phyloP scores from a whole-genome alignment of 2,113 vertebrate species.

The Andinoacara biseriatus region DNA sequence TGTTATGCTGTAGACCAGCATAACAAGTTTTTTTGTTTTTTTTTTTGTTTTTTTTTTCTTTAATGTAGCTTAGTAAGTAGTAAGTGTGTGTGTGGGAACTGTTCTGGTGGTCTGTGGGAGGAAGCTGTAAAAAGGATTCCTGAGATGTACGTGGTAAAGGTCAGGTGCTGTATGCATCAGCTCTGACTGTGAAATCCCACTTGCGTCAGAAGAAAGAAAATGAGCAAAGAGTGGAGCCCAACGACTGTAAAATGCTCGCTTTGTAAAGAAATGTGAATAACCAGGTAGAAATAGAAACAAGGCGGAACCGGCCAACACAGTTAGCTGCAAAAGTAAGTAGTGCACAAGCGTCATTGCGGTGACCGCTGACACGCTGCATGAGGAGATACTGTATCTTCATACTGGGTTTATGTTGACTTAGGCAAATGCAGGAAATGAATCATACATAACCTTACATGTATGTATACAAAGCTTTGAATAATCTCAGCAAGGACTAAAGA shows the following conservation, averaged over 20 bases:
- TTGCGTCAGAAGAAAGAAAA: constrained; percentile 60
- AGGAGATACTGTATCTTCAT: neutral
- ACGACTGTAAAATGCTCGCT: neutral
- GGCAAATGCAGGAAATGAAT: neutral
- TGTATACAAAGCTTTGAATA: neutral
- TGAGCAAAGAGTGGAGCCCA: constrained; percentile 19
- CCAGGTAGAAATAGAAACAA: constrained; percentile 3
- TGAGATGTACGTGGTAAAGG: constrained; percentile 58
- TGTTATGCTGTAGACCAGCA: constrained; percentile 10
- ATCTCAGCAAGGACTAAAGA: neutral
- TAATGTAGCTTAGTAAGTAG: constrained; percentile 31
- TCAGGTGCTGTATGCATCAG: constrained; percentile 57
- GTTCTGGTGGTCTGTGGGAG: constrained; percentile 70
- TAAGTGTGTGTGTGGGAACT: constrained; percentile 53
- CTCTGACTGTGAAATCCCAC: constrained; percentile 65
- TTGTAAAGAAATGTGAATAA: constrained; percentile 1
- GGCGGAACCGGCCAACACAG: neutral
- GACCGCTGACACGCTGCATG: neutral
- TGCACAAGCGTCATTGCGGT: neutral
- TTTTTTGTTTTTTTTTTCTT: constrained; percentile 3
- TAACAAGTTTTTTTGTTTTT: too few relatives aligned
- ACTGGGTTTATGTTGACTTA: neutral
- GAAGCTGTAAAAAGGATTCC: constrained; percentile 66
- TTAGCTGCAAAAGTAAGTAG: neutral
- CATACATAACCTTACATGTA: neutral